These are phyloP conservation scores for Xanthostigma xanthostigma DNA, from an alignment of 2,888 invertebrate genomes.

Conservation along the genomic window DNA sequence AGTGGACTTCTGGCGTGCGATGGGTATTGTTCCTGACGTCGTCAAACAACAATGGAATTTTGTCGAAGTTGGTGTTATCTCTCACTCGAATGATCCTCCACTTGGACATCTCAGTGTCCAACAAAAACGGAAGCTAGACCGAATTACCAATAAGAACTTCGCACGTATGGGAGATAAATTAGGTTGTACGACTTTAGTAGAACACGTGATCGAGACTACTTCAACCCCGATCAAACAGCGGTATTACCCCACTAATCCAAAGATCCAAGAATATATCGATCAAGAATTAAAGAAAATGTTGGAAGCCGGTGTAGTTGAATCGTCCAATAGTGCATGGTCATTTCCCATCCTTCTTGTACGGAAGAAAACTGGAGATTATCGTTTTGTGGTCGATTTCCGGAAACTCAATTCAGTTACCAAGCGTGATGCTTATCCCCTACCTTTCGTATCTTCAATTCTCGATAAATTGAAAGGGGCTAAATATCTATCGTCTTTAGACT, in stretches of 20 bases:
- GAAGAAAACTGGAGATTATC: constrained; percentile 11
- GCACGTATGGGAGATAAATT: not conserved
- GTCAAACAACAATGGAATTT: constrained; percentile 2
- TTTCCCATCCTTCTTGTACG: constrained; percentile 13
- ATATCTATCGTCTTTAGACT: too few relatives aligned
- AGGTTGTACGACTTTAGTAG: constrained; percentile 7
- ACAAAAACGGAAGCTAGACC: not conserved
- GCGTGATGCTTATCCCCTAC: too few relatives aligned
- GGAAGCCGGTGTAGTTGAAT: constrained; percentile 10
- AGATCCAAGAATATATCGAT: constrained; percentile 7
- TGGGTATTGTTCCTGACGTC: constrained; percentile 6
- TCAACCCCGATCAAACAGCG: constrained; percentile 8
- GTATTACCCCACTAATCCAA: constrained; percentile 10
- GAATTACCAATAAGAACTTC: not conserved
- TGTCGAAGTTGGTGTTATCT: too few relatives aligned
- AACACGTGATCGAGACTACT: constrained; percentile 7
- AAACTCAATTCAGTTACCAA: too few relatives aligned
- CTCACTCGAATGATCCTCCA: too few relatives aligned
- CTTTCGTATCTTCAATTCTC: too few relatives aligned
- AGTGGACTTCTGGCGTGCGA: constrained; percentile 3
- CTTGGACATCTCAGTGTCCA: too few relatives aligned
- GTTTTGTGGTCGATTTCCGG: too few relatives aligned
- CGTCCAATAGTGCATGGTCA: constrained; percentile 13
- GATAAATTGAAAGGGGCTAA: constrained; percentile 8
- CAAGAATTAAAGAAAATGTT: constrained; percentile 14